These are phyloP conservation scores for Drosophila pectinifera DNA, from an alignment of 1,140 invertebrate genomes.

Conservation along the genomic window DNA sequence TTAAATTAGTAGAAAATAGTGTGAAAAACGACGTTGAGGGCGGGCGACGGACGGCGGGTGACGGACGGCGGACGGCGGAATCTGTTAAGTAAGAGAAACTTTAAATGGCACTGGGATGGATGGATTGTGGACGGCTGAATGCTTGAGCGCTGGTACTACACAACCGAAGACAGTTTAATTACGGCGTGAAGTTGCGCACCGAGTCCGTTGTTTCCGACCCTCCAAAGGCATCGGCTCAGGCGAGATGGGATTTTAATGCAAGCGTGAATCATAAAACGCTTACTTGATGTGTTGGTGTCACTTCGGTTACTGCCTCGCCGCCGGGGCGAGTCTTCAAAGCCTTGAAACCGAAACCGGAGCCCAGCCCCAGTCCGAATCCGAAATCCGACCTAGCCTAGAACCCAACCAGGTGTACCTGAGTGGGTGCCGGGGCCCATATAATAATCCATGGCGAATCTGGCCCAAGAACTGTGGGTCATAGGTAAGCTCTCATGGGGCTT, in stretches of 20 bases:
- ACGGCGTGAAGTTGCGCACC: conserved; percentile 77
- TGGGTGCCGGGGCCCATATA: conserved; percentile 59
- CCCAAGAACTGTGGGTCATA: conserved; percentile 40
- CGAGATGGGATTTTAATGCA: conserved; percentile 76
- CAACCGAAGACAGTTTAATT: conserved; percentile 80
- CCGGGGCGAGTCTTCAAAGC: conserved; percentile 26
- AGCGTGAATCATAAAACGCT: conserved; percentile 79
- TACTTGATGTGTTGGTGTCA: conserved; percentile 65
- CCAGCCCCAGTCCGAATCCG: neutral
- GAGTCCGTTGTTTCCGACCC: conserved; percentile 55
- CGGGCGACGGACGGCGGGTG: neutral
- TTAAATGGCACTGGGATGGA: conserved; percentile 75
- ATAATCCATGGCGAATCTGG: conserved; percentile 58
- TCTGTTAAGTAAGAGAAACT: conserved; percentile 71
- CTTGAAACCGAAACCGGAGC: conserved; percentile 1
- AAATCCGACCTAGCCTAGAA: conserved; percentile 4
- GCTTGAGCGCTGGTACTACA: conserved; percentile 70
- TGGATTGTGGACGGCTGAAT: conserved; percentile 78
- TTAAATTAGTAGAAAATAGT: conserved; percentile 82
- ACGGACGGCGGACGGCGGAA: conserved; percentile 20
- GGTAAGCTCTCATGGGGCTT: conserved; percentile 11
- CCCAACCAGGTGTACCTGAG: conserved; percentile 15
- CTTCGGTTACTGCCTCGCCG: conserved; percentile 26
- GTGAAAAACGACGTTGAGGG: conserved; percentile 62
- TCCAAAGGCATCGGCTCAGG: conserved; percentile 20